These are phyloP conservation scores for Oreochromis niloticus DNA, from an alignment of 2,113 vertebrate genomes.

Conservation along the genomic window DNA sequence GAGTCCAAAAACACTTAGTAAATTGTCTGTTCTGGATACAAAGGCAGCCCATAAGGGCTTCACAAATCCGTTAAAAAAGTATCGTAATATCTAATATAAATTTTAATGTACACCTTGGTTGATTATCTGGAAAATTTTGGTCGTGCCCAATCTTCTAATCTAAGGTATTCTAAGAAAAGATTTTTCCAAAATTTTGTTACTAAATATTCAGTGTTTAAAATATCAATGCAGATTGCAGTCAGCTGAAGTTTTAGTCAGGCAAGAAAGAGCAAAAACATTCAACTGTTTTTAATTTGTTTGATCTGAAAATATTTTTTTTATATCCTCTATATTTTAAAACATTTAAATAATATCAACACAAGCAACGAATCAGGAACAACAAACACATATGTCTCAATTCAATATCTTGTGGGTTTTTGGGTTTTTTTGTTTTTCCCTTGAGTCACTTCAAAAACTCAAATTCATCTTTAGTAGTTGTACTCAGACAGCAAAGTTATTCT, in stretches of 20 bases:
- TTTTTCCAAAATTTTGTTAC: not conserved
- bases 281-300: not conserved
- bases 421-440: rapidly evolving
- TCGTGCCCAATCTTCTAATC: not conserved
- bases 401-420: not conserved
- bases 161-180: not conserved
- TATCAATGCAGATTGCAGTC: not conserved
- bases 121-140: not conserved
- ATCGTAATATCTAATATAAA: not conserved
- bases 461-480: not conserved
- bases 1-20: not conserved
- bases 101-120: not conserved
- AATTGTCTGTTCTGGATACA: not conserved
- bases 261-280: not conserved
- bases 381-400: not conserved
- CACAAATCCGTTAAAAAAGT: not conserved
- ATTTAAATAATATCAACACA: not conserved
- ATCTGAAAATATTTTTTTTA: rapidly evolving
- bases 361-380: not conserved
- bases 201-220: not conserved
- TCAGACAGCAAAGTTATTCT: not conserved
- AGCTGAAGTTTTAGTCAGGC: not conserved
- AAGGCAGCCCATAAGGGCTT: not conserved
- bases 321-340: not conserved
- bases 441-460: not conserved